Evolutionary conservation across 2,888 invertebrate species (phyloP), one percentile per base, ranked within the genome.

Genomic region (Opisthograptis luteolata): DNA sequence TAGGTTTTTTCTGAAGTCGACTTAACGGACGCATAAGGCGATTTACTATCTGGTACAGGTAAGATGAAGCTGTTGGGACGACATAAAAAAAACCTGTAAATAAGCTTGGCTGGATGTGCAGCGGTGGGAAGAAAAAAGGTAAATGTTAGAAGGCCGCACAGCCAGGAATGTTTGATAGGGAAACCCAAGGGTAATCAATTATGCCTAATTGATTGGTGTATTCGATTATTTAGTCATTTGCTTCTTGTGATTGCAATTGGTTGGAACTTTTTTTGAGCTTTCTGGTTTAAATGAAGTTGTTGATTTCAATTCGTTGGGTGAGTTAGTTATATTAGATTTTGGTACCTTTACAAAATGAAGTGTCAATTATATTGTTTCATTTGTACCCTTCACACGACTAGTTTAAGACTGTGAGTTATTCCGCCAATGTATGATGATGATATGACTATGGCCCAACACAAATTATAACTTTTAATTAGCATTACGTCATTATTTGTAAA

Each of bases 21-120:
- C 67, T 63, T 57, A 64, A 63, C 58, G 58, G 65, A 62, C 72
- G 65, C 68, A 73, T 70, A 77, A 70, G 78, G 81, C 76, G 72
- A 79, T 68, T 75, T 79, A 80, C 72, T 68, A 70, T 69, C 69
- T 67, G 52, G 65, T 66, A 69, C 62, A 64, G 60, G 63, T 62
- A 63, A 62, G 70, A 80, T 80, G 74, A 78, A 79, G 79, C 76
- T 71, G 79, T 80, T 70, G 66, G 32, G 44, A 36, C 51, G 58
- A 59, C 59, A 39, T 57, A 42, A 69, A 78, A 77, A 70, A 73
- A 73, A 67, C 65, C 59, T 69, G 70, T 67, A 50, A 44, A 50
- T 50, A 36, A 40, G 44, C 30, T 24, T 19, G 22, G 22, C 30
- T 40, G 31, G 36, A 32, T 30, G 39, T 14, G 42, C 22, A 15